Base-by-base conservation (phyloP, 2,888 invertebrate genomes). In the Parelbella ahira region DNA sequence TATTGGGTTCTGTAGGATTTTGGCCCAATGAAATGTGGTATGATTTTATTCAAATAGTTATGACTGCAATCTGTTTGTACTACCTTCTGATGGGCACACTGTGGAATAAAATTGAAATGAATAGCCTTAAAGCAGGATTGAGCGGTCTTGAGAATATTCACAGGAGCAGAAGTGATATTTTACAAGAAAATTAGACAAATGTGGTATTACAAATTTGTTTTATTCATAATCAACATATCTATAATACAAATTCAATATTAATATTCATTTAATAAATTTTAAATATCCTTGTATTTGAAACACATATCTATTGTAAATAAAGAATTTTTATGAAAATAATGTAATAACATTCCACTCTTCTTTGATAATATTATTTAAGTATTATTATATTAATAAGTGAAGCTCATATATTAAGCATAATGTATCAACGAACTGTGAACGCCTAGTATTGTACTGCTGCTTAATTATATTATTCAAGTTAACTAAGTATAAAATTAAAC, bases 71-170 rank as follows among this genome's bases (percentile, higher is more conserved):
- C 10, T 87, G 92, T 53, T 88, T 93, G 36, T 95, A 94, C 63
- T 90, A 89, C 48, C 50, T 94, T 8, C 88, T 94, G 51, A 95
- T 95, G 95, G 94, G 92, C 18, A 90, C 93, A 0, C 65, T 96
- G 49, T 96, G 96, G 95, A 93, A 94, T 68, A 89, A 89, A 51
- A 93, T 95, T 50, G 96, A 96, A 71, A 88, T 88, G 53, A 94
- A 96, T 73, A 93, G 93, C 24, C 84, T 95, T 7, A 88, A 92
- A 56, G 92, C 95, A n/a, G 93, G 93, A 3, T 89, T 92, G 60
- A 87, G 90, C 38, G 91, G 91, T 1, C 91, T 96, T 88, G 90
- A 93, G 60, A 89, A 93, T 56, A 80, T 77, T 37, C 69, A 55
- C 33, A 68, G 50, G 41, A 66, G 63, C 1, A 68, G 65, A 44